Percentiles rank a stretch among this genome's conserved stretches.
Evolutionary conservation across 2,113 vertebrate species (phyloP).

Genomic region (Equus przewalskii): DNA sequence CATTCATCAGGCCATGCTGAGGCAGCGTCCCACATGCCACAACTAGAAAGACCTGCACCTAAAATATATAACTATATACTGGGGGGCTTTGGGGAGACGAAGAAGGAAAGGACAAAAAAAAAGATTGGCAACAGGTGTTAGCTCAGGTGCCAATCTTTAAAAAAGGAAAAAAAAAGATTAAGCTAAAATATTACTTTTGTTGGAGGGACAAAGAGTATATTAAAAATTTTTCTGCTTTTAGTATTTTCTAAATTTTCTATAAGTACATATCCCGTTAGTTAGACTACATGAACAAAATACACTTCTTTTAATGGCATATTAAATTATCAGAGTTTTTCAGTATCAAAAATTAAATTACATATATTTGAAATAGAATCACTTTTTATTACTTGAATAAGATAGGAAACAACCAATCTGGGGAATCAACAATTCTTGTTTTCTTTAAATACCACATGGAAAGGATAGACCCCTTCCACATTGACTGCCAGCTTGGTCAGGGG

Average conservation of each 20-base stretch:
- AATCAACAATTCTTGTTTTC: neutral
- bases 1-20: no score
- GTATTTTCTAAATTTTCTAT: neutral
- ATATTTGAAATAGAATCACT: neutral
- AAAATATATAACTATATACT: no score
- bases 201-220: neutral
- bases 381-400: neutral
- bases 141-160: no score
- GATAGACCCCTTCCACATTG: neutral
- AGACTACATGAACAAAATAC: neutral
- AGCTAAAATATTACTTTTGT: neutral
- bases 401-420: neutral
- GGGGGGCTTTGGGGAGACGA: no score
- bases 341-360: neutral
- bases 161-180: neutral
- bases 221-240: neutral
- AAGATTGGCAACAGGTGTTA: no score
- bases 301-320: neutral
- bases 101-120: no score
- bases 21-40: no score
- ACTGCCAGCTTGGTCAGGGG: rapidly evolving
- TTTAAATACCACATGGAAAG: neutral
- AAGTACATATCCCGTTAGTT: neutral
- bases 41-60: no score
- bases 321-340: neutral